Conservation (phyloP, 2,888 invertebrate genomes). For the Lathronympha strigana region DNA sequence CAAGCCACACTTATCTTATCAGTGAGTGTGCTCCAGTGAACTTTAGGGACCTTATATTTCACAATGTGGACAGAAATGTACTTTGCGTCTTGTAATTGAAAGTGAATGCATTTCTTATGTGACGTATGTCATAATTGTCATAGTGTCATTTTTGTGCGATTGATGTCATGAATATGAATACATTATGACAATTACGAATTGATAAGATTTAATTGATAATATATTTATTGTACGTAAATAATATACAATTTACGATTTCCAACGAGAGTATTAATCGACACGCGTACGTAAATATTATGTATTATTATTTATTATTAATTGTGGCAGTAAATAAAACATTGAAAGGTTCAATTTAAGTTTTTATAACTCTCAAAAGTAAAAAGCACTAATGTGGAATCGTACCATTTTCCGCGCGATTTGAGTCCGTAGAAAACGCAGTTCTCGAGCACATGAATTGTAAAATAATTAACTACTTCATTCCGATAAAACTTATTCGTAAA, state of each 20-base stretch:
- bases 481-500: too few relatives aligned
- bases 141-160: background rate
- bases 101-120: constrained; percentile 19
- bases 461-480: too few relatives aligned
- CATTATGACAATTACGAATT: background rate
- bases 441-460: too few relatives aligned
- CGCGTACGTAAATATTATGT: too few relatives aligned
- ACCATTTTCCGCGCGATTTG: too few relatives aligned
- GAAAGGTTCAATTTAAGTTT: too few relatives aligned
- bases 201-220: background rate
- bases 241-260: background rate
- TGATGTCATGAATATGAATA: background rate
- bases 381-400: too few relatives aligned
- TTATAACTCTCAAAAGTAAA: too few relatives aligned
- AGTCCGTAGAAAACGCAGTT: too few relatives aligned
- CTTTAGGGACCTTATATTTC: constrained; percentile 39
- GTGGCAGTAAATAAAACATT: too few relatives aligned
- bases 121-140: background rate
- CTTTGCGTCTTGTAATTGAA: constrained; percentile 38
- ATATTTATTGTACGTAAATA: background rate
- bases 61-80: constrained; percentile 38
- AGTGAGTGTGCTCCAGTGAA: constrained; percentile 41
- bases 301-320: too few relatives aligned
- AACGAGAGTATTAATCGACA: too few relatives aligned
- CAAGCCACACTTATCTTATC: constrained; percentile 38